Evolutionary conservation across 2,888 invertebrate species (phyloP).

Genomic region (Andricus quercusramuli): DNA sequence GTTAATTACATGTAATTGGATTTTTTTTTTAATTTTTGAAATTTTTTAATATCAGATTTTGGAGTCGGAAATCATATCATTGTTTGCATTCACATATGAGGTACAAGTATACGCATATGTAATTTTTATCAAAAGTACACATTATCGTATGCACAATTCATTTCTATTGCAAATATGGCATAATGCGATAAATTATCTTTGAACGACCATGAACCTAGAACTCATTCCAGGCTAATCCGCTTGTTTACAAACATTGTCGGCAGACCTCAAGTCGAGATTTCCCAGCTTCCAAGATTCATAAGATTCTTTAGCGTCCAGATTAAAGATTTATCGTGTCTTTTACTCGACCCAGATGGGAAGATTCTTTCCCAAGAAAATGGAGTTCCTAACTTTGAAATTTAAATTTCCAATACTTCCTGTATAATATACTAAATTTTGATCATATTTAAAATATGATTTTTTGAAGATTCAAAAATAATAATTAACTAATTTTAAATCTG

Average conservation of each 20-base stretch:
- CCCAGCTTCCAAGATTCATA: conserved; percentile 35
- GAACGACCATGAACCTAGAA: conserved; percentile 39
- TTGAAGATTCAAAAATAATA: too few relatives aligned
- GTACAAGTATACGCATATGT: neutral
- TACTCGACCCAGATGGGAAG: too few relatives aligned
- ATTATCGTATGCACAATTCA: neutral
- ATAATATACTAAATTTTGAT: too few relatives aligned
- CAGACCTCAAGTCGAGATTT: conserved; percentile 28
- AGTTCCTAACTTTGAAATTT: too few relatives aligned
- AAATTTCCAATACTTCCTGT: too few relatives aligned
- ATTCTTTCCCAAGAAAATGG: too few relatives aligned
- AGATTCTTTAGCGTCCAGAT: conserved; percentile 28
- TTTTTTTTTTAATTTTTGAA: too few relatives aligned
- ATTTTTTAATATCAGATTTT: neutral
- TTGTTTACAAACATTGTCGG: conserved; percentile 40
- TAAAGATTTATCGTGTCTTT: conserved; percentile 5
- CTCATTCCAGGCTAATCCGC: conserved; percentile 34
- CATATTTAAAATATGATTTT: too few relatives aligned
- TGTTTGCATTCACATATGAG: neutral
- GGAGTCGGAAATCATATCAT: neutral
- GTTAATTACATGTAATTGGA: too few relatives aligned
- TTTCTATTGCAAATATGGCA: conserved; percentile 20
- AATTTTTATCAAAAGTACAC: conserved; percentile 10
- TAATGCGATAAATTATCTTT: conserved; percentile 25
- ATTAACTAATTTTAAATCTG: too few relatives aligned